Conservation (phyloP, 2,797 vertebrate species). For the Tamandua tetradactyla region DNA sequence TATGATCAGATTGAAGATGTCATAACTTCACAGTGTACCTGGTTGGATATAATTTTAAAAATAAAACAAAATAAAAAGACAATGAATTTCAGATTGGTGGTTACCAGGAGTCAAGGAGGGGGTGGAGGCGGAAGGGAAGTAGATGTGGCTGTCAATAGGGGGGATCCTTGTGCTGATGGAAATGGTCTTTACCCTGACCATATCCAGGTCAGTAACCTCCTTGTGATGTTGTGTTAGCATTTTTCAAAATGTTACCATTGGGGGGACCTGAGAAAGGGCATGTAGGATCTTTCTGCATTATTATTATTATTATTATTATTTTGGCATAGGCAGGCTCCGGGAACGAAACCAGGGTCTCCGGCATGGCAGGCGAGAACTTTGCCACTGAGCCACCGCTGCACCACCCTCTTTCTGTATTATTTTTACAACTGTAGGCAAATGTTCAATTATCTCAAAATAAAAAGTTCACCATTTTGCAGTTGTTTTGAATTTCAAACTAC, state of each 20-base stretch:
- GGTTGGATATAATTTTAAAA: not conserved
- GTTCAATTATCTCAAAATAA: constrained; percentile 8
- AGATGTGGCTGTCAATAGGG: not conserved
- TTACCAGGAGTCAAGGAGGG: not conserved
- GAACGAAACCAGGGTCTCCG: no score
- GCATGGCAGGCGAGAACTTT: no score
- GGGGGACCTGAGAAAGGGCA: not conserved
- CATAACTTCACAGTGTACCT: not conserved
- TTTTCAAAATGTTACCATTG: not conserved
- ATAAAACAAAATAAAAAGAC: no score
- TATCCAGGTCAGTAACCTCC: not conserved
- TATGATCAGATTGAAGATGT: not conserved
- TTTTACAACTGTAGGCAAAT: constrained; percentile 6
- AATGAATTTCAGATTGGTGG: constrained; percentile 28
- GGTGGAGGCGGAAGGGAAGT: not conserved
- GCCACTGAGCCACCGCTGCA: no score
- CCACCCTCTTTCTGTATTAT: not conserved
- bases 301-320: not conserved
- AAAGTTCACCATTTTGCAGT: constrained; percentile 25
- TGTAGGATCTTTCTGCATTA: not conserved
- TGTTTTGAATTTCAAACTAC: constrained; percentile 35
- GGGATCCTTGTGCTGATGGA: not conserved
- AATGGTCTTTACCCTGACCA: not conserved
- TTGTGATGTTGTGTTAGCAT: not conserved
- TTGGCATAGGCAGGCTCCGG: no score